Conservation (phyloP, 2,888 invertebrate genomes). For the Oscheius sp. region DNA sequence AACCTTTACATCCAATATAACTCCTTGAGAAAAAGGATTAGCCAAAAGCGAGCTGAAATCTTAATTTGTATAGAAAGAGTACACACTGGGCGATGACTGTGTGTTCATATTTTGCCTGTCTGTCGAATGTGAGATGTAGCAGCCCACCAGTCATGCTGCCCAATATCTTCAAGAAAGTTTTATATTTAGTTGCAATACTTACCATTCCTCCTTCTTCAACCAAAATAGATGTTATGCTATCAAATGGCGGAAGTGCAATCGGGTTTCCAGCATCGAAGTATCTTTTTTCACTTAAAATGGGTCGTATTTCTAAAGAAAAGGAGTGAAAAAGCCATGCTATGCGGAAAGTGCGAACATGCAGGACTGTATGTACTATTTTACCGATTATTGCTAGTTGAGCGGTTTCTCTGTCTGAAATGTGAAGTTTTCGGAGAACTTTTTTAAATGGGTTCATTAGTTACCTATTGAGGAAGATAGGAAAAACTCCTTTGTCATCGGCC, state of each 20-base stretch:
- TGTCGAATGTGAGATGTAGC: constrained; percentile 48
- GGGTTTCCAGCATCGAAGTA: constrained; percentile 50
- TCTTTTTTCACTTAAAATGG: constrained; percentile 50
- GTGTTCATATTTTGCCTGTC: constrained; percentile 41
- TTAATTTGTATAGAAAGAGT: neutral
- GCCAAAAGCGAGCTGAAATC: constrained; percentile 30
- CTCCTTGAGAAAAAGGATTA: constrained; percentile 44
- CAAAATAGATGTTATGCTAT: constrained; percentile 43
- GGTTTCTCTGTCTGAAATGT: neutral
- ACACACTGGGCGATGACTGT: constrained; percentile 36
- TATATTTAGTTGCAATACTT: neutral
- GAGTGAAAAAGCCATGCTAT: neutral
- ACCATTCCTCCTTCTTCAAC: constrained; percentile 49
- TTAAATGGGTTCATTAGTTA: neutral
- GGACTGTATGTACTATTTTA: neutral
- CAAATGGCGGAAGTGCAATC: constrained; percentile 42
- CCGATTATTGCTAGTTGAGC: constrained; percentile 8
- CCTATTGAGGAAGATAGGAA: constrained; percentile 52
- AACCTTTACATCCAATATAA: constrained; percentile 39
- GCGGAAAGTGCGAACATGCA: constrained; percentile 1
- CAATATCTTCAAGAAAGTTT: constrained; percentile 36
- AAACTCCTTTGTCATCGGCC: constrained; percentile 46
- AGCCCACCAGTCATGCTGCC: constrained; percentile 51
- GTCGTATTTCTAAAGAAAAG: neutral
- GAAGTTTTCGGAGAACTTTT: neutral